Conservation (phyloP, 30 jellyfish, hydroid and myxozoan genomes). For the Mastigias papua region DNA sequence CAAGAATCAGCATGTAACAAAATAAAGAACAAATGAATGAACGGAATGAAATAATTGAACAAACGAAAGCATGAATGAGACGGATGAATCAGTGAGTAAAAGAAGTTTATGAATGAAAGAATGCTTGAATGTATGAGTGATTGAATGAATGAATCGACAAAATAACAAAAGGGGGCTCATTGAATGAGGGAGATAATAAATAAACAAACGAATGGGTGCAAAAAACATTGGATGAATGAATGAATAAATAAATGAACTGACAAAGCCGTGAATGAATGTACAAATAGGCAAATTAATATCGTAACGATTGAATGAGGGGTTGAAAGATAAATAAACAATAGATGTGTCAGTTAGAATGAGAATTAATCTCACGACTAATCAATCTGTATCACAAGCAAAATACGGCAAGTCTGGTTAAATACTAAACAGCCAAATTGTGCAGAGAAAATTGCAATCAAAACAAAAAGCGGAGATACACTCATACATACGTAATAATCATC, state of each 20-base stretch:
- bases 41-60: too few species aligned
- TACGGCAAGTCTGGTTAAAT: too few species aligned
- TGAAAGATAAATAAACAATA: not conserved
- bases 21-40: too few species aligned
- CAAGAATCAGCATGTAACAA: not conserved
- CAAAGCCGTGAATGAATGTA: not conserved
- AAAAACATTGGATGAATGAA: not conserved
- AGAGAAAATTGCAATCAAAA: not conserved
- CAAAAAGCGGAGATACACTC: not conserved
- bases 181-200: not conserved
- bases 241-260: not conserved
- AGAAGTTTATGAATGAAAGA: not conserved
- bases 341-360: not conserved
- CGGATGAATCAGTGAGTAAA: not conserved
- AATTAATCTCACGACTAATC: too few species aligned
- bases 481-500: constrained; percentile 88
- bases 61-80: not conserved
- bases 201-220: not conserved
- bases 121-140: not conserved
- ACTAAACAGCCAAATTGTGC: not conserved
- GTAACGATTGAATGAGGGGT: not conserved
- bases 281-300: not conserved
- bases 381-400: too few species aligned
- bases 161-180: too few species aligned
- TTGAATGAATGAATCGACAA: not conserved